Percentiles rank a stretch among this genome's conserved stretches.
phyloP scores from a whole-genome alignment of 1,140 invertebrate species.

The Propsilocerus akamusi region DNA sequence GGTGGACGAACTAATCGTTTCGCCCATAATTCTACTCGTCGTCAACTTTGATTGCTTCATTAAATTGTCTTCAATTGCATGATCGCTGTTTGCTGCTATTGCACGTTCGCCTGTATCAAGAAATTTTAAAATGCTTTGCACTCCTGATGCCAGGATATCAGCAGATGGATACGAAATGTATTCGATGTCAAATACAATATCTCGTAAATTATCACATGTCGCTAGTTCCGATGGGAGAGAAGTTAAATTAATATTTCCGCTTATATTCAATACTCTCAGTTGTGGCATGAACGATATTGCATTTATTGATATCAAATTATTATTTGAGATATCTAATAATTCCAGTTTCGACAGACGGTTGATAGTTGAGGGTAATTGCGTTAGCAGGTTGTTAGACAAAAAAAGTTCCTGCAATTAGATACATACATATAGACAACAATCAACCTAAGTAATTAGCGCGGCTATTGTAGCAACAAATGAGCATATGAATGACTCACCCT shows the following conservation, averaged over 20 bases:
- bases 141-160: slow-evolving; percentile 34
- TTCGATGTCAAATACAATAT: slow-evolving; percentile 37
- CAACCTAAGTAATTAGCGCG: slow-evolving; percentile 5
- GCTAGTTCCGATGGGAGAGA: slow-evolving; percentile 17
- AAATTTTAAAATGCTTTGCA: slow-evolving; percentile 44
- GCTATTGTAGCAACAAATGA: neutral
- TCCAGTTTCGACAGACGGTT: slow-evolving; percentile 36
- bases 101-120: slow-evolving; percentile 16
- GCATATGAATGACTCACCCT: slow-evolving; percentile 24
- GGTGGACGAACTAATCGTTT: neutral
- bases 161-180: slow-evolving; percentile 35
- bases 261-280: slow-evolving; percentile 34
- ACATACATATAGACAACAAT: slow-evolving; percentile 2
- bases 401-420: slow-evolving; percentile 35
- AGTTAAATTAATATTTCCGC: slow-evolving; percentile 33
- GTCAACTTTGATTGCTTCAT: neutral
- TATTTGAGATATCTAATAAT: slow-evolving; percentile 48
- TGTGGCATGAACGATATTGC: slow-evolving; percentile 41
- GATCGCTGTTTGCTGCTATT: neutral
- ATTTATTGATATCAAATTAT: slow-evolving; percentile 24
- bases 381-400: slow-evolving; percentile 41
- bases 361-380: slow-evolving; percentile 45
- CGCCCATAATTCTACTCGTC: neutral
- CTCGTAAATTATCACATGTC: slow-evolving; percentile 19
- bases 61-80: neutral